Evolutionary conservation across 2,797 vertebrate genomes (phyloP).

Genomic region (Lycodopsis pacificus): DNA sequence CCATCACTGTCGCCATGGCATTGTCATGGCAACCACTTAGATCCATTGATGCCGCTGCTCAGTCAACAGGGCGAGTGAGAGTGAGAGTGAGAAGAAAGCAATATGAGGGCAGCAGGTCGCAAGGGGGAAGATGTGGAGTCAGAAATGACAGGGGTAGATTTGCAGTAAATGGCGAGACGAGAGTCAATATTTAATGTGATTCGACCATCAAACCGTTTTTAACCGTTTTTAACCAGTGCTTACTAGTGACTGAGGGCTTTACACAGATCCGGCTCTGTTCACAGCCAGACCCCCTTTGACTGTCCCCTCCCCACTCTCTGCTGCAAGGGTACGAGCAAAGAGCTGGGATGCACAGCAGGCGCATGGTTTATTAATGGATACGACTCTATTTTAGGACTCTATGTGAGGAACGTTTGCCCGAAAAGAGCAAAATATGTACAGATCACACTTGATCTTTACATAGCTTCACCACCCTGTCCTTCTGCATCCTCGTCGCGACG

Average conservation of each 20-base stretch:
- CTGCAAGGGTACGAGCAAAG: slow-evolving; percentile 60
- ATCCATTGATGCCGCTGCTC: slow-evolving; percentile 62
- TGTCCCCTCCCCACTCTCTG: slow-evolving; percentile 35
- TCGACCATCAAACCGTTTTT: slow-evolving; percentile 50
- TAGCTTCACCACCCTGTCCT: neutral
- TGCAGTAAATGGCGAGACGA: slow-evolving; percentile 39
- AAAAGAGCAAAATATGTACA: slow-evolving; percentile 47
- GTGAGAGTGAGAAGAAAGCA: slow-evolving; percentile 16
- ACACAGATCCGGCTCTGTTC: slow-evolving; percentile 46
- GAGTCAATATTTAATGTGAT: slow-evolving; percentile 49
- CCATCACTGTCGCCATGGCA: slow-evolving; percentile 76
- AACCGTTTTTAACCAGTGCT: too few relatives aligned
- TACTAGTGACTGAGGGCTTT: slow-evolving; percentile 39
- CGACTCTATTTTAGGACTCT: slow-evolving; percentile 71
- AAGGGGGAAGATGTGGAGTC: slow-evolving; percentile 26
- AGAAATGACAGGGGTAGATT: slow-evolving; percentile 21
- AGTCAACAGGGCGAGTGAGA: slow-evolving; percentile 56
- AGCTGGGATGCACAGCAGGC: slow-evolving; percentile 73
- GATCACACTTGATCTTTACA: slow-evolving; percentile 48
- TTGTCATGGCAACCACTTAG: slow-evolving; percentile 77
- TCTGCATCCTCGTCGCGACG: slow-evolving; percentile 5
- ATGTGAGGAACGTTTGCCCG: slow-evolving; percentile 43
- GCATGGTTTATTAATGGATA: slow-evolving; percentile 80
- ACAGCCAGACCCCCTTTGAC: slow-evolving; percentile 29
- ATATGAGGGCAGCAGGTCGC: slow-evolving; percentile 20